These are phyloP conservation scores for Pogonus chalceus DNA, from an alignment of 1,140 invertebrate genomes.

Conservation along the genomic window DNA sequence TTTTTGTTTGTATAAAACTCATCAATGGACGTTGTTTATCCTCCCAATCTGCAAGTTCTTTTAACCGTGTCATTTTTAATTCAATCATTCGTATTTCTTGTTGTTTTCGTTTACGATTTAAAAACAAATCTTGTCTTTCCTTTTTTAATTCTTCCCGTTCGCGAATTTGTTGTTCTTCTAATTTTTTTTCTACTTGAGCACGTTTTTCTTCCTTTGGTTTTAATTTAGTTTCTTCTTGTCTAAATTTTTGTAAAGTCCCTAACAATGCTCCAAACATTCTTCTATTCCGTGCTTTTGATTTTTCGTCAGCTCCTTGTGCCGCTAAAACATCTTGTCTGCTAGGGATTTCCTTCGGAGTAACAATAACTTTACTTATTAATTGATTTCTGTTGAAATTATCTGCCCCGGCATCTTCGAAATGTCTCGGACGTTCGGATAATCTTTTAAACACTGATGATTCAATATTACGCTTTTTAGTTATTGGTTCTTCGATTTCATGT, in stretches of 20 bases:
- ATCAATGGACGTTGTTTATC: constrained; percentile 61
- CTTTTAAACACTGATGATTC: constrained; percentile 42
- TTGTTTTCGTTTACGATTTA: constrained; percentile 75
- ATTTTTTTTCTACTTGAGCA: constrained; percentile 83
- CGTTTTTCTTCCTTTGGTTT: constrained; percentile 72
- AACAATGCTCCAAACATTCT: constrained; percentile 92
- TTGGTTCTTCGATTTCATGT: constrained; percentile 35
- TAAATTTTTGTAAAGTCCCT: constrained; percentile 90
- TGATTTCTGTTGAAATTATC: constrained; percentile 36
- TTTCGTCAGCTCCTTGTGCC: constrained; percentile 74
- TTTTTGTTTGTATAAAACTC: constrained; percentile 80
- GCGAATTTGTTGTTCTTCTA: constrained; percentile 80
- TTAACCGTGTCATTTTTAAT: constrained; percentile 77
- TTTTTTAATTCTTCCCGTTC: constrained; percentile 78
- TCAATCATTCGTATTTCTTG: constrained; percentile 82
- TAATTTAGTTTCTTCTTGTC: constrained; percentile 83
- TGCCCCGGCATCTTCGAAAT: constrained; percentile 38
- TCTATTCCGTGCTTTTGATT: constrained; percentile 74
- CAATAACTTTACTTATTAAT: constrained; percentile 44
- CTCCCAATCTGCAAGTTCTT: constrained; percentile 84
- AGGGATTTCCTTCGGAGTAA: constrained; percentile 52
- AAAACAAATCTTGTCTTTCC: constrained; percentile 77
- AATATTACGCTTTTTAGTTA: constrained; percentile 36
- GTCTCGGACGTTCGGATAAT: constrained; percentile 36
- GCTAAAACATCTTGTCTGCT: constrained; percentile 68